Evolutionary conservation across 2,113 vertebrate species (phyloP).

Genomic region (Clinocottus analis): DNA sequence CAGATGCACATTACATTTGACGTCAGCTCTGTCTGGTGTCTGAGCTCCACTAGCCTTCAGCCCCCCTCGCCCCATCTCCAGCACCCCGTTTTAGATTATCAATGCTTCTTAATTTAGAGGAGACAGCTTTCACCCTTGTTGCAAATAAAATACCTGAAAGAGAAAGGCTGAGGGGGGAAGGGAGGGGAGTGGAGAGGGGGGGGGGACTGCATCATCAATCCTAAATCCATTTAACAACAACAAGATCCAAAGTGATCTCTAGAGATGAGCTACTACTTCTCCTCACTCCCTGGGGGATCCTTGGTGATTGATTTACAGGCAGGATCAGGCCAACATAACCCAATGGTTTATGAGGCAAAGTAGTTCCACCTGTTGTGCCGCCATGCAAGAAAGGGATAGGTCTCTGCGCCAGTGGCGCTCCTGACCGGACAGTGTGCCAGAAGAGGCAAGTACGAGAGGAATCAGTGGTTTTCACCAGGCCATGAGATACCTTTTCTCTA

Average conservation of each 20-base stretch:
- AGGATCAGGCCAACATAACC: constrained; percentile 20
- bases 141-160: constrained; percentile 67
- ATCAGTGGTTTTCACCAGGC: constrained; percentile 59
- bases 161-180: too few species aligned
- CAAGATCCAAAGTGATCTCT: constrained; percentile 58
- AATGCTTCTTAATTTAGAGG: constrained; percentile 56
- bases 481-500: constrained; percentile 51
- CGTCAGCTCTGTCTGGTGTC: constrained; percentile 42
- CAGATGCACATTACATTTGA: constrained; percentile 28
- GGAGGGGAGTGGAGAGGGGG: too few species aligned
- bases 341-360: constrained; percentile 39
- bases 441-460: constrained; percentile 38
- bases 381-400: constrained; percentile 30
- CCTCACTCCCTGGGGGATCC: neutral
- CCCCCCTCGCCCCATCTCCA: constrained; percentile 3
- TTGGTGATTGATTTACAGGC: constrained; percentile 59
- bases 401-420: constrained; percentile 38
- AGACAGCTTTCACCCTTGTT: constrained; percentile 39
- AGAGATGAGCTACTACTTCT: constrained; percentile 62
- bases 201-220: constrained; percentile 28
- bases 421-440: constrained; percentile 40
- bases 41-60: constrained; percentile 38
- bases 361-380: constrained; percentile 55
- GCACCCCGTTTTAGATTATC: constrained; percentile 20
- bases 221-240: constrained; percentile 64